Conservation (phyloP, 1,140 invertebrate species). For the Pseudomyrmex flavicornis region DNA sequence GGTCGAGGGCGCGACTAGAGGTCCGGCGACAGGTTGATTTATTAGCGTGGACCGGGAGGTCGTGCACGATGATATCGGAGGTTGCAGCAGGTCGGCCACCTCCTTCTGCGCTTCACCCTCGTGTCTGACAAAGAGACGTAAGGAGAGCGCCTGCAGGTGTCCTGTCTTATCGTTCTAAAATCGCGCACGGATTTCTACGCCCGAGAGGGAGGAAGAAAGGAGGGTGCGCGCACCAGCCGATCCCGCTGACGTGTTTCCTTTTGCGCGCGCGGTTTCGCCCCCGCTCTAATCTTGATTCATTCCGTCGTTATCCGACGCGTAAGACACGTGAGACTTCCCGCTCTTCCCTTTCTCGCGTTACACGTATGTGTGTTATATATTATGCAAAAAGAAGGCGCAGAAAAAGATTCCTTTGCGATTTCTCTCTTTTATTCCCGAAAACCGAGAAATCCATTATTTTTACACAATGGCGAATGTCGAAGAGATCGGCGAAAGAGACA, state of each 20-base stretch:
- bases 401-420: too few species aligned
- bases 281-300: not conserved
- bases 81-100: constrained; percentile 35
- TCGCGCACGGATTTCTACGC: constrained; percentile 42
- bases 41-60: constrained; percentile 44
- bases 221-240: constrained; percentile 9
- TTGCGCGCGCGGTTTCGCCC: not conserved
- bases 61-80: constrained; percentile 51
- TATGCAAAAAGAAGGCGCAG: too few species aligned
- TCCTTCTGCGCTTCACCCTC: constrained; percentile 51
- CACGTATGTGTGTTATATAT: not conserved
- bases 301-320: not conserved
- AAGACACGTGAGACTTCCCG: not conserved
- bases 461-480: too few species aligned
- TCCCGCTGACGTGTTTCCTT: not conserved
- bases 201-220: too few species aligned
- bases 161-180: constrained; percentile 42
- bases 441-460: too few species aligned
- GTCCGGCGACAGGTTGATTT: constrained; percentile 55
- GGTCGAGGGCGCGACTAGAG: constrained; percentile 27
- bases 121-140: constrained; percentile 32
- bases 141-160: constrained; percentile 47
- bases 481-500: too few species aligned
- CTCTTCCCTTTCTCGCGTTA: not conserved
- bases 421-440: too few species aligned